These are phyloP conservation scores for Aporophyla lueneburgensis DNA, from an alignment of 2,888 invertebrate species.

Conservation along the genomic window DNA sequence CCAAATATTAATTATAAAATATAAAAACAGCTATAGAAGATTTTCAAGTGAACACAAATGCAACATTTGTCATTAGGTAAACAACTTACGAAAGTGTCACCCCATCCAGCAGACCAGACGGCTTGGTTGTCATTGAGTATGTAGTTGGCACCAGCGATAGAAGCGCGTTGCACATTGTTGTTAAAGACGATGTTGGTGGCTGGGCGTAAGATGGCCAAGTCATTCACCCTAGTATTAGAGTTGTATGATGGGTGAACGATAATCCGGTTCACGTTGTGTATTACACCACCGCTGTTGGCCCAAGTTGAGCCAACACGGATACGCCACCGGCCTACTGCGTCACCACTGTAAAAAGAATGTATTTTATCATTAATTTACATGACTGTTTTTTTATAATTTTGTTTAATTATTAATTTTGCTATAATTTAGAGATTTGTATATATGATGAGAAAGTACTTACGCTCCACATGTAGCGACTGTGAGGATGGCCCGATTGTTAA, in stretches of 20 bases:
- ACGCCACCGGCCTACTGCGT: slow-evolving; percentile 64
- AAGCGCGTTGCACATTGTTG: slow-evolving; percentile 62
- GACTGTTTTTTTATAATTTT: too few species aligned
- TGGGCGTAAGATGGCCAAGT: slow-evolving; percentile 70
- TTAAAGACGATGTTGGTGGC: slow-evolving; percentile 53
- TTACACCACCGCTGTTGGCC: slow-evolving; percentile 70
- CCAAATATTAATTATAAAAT: neutral
- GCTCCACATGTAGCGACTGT: slow-evolving; percentile 16
- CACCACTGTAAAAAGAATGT: slow-evolving; percentile 57
- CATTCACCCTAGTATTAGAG: slow-evolving; percentile 60
- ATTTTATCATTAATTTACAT: too few species aligned
- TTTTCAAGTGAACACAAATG: neutral
- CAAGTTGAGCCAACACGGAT: slow-evolving; percentile 69
- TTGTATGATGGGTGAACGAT: slow-evolving; percentile 67
- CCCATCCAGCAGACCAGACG: slow-evolving; percentile 79
- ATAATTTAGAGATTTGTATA: too few species aligned
- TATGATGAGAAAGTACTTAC: neutral
- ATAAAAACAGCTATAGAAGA: neutral
- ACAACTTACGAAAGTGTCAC: slow-evolving; percentile 70
- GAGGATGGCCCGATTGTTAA: slow-evolving; percentile 16
- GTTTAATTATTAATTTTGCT: too few species aligned
- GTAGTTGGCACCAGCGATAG: slow-evolving; percentile 74
- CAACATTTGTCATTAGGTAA: neutral
- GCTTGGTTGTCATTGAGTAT: slow-evolving; percentile 69
- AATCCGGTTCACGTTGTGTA: slow-evolving; percentile 53